Conservation (phyloP, 2,797 vertebrate species). For the Octomys mimax region DNA sequence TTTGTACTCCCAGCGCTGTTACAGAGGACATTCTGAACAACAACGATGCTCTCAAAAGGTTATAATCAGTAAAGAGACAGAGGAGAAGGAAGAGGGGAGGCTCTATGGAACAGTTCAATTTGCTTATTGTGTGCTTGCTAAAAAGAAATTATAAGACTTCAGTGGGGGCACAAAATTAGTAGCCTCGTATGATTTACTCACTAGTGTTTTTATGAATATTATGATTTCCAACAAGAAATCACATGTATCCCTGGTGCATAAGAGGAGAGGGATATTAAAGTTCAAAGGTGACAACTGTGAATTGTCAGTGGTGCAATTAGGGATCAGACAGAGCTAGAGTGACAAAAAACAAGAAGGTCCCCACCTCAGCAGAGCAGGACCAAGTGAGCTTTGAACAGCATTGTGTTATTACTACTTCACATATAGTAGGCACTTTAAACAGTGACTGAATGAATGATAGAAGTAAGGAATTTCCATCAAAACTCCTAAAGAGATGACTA, state of each 20-base stretch:
- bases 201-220: not conserved
- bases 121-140: not conserved
- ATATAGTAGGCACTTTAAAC: not conserved
- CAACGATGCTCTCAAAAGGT: not conserved
- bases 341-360: not conserved
- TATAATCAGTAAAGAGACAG: not conserved
- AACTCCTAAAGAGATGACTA: not conserved
- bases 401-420: not conserved
- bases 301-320: not conserved
- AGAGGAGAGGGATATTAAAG: not conserved
- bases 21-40: not conserved
- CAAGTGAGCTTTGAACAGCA: not conserved
- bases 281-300: not conserved
- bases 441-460: not conserved
- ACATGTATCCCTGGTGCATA: not conserved
- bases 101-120: not conserved
- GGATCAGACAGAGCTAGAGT: not conserved
- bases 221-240: slow-evolving; percentile 28
- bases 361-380: not conserved
- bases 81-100: not conserved
- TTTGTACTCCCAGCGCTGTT: not conserved
- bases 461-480: slow-evolving; percentile 19
- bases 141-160: not conserved
- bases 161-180: not conserved
- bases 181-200: not conserved